phyloP scores from a whole-genome alignment of 2,797 vertebrate genomes.

The Galagoides demidoff region DNA sequence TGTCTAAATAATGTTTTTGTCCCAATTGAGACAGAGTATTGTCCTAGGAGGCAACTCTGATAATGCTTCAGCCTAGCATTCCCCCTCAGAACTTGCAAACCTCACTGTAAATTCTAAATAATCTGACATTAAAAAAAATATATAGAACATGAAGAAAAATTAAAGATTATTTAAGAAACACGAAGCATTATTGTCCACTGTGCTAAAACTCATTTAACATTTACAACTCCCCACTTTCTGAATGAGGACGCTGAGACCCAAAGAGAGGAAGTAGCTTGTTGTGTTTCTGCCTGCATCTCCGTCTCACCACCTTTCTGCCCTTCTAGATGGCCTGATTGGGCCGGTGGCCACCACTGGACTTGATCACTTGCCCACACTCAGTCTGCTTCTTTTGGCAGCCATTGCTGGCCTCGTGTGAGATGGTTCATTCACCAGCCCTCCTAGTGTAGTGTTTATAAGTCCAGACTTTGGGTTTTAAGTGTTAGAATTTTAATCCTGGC shows the following conservation, averaged over 20 bases:
- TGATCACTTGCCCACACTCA: not conserved
- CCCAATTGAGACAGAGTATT: not conserved
- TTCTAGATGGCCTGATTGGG: not conserved
- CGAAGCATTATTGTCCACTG: not conserved
- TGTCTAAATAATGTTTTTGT: not conserved
- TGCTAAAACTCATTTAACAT: not conserved
- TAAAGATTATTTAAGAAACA: not conserved
- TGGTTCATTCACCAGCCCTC: not conserved
- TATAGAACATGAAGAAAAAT: not conserved
- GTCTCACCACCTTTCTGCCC: not conserved
- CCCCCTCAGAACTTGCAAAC: not conserved
- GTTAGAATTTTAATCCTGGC: not conserved
- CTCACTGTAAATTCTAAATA: not conserved
- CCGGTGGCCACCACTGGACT: not conserved
- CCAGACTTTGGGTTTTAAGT: not conserved
- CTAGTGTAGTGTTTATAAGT: not conserved
- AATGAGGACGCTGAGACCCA: not conserved
- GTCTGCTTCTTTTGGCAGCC: not conserved
- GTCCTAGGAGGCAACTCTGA: not conserved
- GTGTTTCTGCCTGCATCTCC: not conserved
- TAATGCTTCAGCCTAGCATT: not conserved
- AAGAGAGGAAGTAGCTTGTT: not conserved
- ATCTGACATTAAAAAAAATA: not conserved
- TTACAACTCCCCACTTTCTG: not conserved
- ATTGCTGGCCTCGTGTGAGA: not conserved